A percentile compares a stretch with the other conserved stretches of the same genome.
Evolutionary conservation across 92 coral and sea anemone species (phyloP).

Genomic region (Micromussa lordhowensis): DNA sequence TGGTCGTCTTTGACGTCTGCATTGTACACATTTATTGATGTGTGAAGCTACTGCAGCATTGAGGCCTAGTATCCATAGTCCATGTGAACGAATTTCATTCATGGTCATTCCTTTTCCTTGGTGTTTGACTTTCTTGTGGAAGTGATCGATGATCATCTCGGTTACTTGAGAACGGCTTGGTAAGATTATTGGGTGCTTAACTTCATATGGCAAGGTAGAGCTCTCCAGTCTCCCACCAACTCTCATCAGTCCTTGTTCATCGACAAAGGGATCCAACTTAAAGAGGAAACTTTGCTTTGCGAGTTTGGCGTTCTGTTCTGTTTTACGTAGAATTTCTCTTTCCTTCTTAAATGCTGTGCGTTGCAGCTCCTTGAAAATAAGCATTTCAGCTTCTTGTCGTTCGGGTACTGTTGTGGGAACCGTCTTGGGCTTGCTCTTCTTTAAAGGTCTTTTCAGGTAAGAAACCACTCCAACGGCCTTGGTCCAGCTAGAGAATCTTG

Average conservation of each 20-base stretch:
- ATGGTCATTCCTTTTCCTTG: too few relatives aligned
- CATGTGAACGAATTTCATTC: too few relatives aligned
- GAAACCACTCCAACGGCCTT: slow-evolving; percentile 33
- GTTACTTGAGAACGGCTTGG: slow-evolving; percentile 28
- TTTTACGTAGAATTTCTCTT: neutral
- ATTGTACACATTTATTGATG: too few relatives aligned
- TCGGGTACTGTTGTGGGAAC: slow-evolving; percentile 37
- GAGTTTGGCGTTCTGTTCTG: slow-evolving; percentile 10
- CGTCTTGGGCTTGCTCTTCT: slow-evolving; percentile 36
- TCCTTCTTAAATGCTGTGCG: slow-evolving; percentile 22
- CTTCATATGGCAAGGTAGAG: neutral
- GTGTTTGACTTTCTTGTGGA: too few relatives aligned
- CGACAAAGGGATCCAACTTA: slow-evolving; percentile 15
- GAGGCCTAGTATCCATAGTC: too few relatives aligned
- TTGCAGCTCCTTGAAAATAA: slow-evolving; percentile 32
- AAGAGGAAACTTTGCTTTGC: slow-evolving; percentile 16
- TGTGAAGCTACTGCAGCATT: too few relatives aligned
- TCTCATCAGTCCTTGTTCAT: slow-evolving; percentile 16
- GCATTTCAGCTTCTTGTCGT: slow-evolving; percentile 45
- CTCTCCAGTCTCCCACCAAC: slow-evolving; percentile 39
- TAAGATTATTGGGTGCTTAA: slow-evolving; percentile 35
- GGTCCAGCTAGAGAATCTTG: slow-evolving; percentile 25
- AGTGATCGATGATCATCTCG: neutral
- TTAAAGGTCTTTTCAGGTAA: slow-evolving; percentile 28
- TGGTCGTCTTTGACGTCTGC: too few relatives aligned